Conservation (phyloP, 2,888 invertebrate genomes). For the Candidula unifasciata region DNA sequence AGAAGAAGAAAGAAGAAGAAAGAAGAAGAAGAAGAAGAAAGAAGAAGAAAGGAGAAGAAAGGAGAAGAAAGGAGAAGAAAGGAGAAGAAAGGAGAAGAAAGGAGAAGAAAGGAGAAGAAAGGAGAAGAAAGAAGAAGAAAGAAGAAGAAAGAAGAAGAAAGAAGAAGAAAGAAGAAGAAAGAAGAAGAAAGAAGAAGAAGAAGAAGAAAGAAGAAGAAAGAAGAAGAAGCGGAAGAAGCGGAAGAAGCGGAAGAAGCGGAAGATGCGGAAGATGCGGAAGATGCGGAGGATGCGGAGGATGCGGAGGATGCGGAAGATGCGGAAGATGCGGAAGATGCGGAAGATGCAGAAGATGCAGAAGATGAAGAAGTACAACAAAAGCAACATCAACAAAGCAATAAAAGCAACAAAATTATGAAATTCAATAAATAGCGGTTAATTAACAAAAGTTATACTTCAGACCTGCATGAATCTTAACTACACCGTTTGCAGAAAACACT, state of each 20-base stretch:
- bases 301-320: no score
- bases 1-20: background rate
- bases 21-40: background rate
- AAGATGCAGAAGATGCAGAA: no score
- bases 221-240: background rate
- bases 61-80: background rate
- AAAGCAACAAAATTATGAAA: no score
- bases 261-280: no score
- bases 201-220: background rate
- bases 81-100: background rate
- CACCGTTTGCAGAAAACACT: no score
- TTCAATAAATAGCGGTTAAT: no score
- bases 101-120: background rate
- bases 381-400: no score
- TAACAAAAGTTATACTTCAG: no score
- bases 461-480: no score
- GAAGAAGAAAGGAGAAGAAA: background rate
- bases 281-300: no score
- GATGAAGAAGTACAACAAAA: no score
- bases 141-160: background rate
- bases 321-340: no score
- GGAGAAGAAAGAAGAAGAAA: background rate
- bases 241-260: background rate
- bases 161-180: background rate
- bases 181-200: background rate